Base-by-base conservation (phyloP, 2,113 vertebrate species). In the Ailurus styani region DNA sequence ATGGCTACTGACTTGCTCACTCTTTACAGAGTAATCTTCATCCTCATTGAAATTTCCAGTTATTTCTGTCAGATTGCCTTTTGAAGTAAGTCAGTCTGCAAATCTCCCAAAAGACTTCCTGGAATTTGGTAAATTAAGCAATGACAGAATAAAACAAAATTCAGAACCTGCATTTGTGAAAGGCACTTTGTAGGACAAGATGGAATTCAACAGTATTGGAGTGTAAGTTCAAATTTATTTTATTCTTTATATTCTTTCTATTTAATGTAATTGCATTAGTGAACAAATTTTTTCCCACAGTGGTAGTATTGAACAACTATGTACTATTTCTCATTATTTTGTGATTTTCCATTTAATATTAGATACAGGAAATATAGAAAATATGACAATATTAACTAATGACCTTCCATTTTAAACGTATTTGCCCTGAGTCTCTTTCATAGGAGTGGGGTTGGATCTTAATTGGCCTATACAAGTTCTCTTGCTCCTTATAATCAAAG, bases 11-110 rank as follows among this genome's bases (percentile, higher is more conserved):
- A 88, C 31, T 68, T 81, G 25, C 10, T 90, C 37, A 75, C 3
- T 87, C 64, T 87, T 91, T 85, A 81, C 40, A 79, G 34, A 96
- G 75, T n/a, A 2, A 55, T 66, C 20, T 81, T 96, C 9, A 78
- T 91, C n/a, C 62, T 88, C n/a, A 45, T 55, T 95, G 86, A 93
- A 87, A 94, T 93, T 96, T 95, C 73, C 85, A 79, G 78, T 73
- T 93, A 62, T 95, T 97, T 95, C 95, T 95, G n/a, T 91, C 60
- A 96, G 40, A 90, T 90, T 93, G 60, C 57, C 37, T 75, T 95
- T 91, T 87, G 54, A 93, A 91, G 60, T 77, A 54, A 97, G 78
- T 73, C 64, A 95, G 23, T 81, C 54, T 97, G 27, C 23, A 96
- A 27, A 93, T 60, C 52, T 91, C 91, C 37, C 54, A 70, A 95